A percentile compares a stretch with the other conserved stretches of the same genome.
Conservation (phyloP, 30 jellyfish, hydroid and myxozoan species). For the Mastigias papua region DNA sequence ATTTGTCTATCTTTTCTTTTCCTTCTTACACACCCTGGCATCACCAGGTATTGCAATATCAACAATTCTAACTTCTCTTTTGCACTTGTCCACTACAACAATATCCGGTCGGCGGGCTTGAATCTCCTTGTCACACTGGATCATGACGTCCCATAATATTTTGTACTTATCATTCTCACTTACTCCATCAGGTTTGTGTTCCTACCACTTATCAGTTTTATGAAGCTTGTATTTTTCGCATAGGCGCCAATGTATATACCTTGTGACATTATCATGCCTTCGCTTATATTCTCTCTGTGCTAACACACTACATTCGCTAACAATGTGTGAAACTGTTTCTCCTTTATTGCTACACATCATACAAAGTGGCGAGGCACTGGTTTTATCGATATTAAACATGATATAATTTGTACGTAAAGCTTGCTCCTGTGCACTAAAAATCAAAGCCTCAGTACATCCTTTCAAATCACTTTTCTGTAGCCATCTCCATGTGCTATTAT, state of each 20-base stretch:
- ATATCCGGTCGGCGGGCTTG: constrained; percentile 6
- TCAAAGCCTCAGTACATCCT: too few relatives aligned
- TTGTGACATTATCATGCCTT: constrained; percentile 14
- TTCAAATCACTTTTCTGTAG: constrained; percentile 16
- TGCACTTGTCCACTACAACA: constrained; percentile 5
- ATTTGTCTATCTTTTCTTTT: constrained; percentile 4
- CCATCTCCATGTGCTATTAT: constrained; percentile 11
- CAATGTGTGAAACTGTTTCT: not conserved
- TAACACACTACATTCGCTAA: constrained; percentile 5
- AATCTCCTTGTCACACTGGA: constrained; percentile 2
- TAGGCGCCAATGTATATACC: constrained; percentile 10
- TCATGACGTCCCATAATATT: constrained; percentile 4
- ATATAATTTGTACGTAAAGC: not conserved
- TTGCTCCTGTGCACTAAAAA: too few relatives aligned
- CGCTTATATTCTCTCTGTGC: constrained; percentile 10
- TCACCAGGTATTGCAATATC: constrained; percentile 24
- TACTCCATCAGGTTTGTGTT: constrained; percentile 29
- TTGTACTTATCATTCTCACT: constrained; percentile 12
- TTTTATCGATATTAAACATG: not conserved
- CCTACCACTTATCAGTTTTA: constrained; percentile 3
- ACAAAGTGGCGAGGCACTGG: not conserved
- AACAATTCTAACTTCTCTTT: constrained; percentile 1
- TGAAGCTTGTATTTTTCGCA: not conserved
- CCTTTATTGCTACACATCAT: not conserved
- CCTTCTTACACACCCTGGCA: constrained; percentile 11